phyloP scores from a whole-genome alignment of 1,140 invertebrate genomes.

The Drosophila paulistorum region DNA sequence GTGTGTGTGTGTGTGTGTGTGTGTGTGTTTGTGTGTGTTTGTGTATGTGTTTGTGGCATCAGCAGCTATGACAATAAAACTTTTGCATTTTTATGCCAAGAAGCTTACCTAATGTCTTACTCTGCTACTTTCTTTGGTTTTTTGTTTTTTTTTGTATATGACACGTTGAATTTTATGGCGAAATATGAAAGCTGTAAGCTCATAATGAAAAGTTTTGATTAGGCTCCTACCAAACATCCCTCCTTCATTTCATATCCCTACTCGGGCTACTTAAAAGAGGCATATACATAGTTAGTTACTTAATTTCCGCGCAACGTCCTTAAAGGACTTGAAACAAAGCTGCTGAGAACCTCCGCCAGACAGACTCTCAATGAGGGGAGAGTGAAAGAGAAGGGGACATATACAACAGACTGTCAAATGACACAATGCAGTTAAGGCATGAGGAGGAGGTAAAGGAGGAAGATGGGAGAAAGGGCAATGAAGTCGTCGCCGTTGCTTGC shows the following conservation, averaged over 20 bases:
- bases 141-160: conserved; percentile 59
- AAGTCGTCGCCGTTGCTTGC: conserved; percentile 39
- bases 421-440: conserved; percentile 59
- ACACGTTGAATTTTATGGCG: conserved; percentile 64
- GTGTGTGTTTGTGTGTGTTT: too few species aligned
- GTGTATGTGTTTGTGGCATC: conserved; percentile 9
- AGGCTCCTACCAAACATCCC: conserved; percentile 33
- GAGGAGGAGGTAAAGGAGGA: neutral
- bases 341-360: neutral
- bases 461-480: conserved; percentile 19
- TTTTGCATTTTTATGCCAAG: conserved; percentile 60
- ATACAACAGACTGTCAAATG: conserved; percentile 67
- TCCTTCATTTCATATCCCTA: neutral
- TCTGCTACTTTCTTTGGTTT: conserved; percentile 1
- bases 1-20: neutral
- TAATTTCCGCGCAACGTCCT: conserved; percentile 74
- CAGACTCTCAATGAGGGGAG: conserved; percentile 13
- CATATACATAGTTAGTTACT: conserved; percentile 61
- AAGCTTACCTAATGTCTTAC: conserved; percentile 19
- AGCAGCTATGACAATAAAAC: conserved; percentile 72
- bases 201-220: conserved; percentile 79
- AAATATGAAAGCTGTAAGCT: conserved; percentile 47
- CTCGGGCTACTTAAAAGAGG: conserved; percentile 45
- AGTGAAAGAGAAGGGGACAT: neutral
- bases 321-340: conserved; percentile 34